phyloP scores from a whole-genome alignment of 2,888 invertebrate genomes.

The Megaustenia siamemsis region DNA sequence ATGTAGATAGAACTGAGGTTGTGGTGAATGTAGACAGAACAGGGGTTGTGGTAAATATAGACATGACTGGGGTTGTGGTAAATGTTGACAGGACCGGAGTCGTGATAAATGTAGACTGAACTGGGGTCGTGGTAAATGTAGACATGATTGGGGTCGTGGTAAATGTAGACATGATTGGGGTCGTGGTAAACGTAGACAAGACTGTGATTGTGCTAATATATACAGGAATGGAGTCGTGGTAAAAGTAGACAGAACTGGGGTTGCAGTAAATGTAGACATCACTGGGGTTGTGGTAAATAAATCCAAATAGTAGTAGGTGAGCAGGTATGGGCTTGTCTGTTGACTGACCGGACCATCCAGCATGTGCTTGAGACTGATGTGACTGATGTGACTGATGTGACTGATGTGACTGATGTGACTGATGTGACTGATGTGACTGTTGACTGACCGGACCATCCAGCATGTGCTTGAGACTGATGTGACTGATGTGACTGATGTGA shows the following conservation, averaged over 20 bases:
- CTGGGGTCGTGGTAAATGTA: conserved; percentile 23
- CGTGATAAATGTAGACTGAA: not conserved
- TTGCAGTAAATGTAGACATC: not conserved
- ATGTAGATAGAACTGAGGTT: not conserved
- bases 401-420: too few species aligned
- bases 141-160: conserved; percentile 26
- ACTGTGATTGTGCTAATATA: not conserved
- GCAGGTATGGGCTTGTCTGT: too few species aligned
- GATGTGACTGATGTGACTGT: too few species aligned
- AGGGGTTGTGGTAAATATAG: conserved; percentile 11
- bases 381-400: too few species aligned
- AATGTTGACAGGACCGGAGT: not conserved
- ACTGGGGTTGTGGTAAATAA: not conserved
- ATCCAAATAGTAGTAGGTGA: not conserved
- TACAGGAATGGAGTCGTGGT: conserved; percentile 14
- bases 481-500: too few species aligned
- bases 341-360: too few species aligned
- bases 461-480: too few species aligned
- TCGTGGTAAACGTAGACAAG: conserved; percentile 11
- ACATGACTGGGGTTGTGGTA: conserved; percentile 4
- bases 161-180: not conserved
- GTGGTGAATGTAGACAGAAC: not conserved
- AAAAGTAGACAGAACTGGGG: not conserved
- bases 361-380: too few species aligned
- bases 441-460: too few species aligned